These are phyloP conservation scores for Microchirus variegatus DNA, from an alignment of 2,797 vertebrate genomes.

Conservation along the genomic window DNA sequence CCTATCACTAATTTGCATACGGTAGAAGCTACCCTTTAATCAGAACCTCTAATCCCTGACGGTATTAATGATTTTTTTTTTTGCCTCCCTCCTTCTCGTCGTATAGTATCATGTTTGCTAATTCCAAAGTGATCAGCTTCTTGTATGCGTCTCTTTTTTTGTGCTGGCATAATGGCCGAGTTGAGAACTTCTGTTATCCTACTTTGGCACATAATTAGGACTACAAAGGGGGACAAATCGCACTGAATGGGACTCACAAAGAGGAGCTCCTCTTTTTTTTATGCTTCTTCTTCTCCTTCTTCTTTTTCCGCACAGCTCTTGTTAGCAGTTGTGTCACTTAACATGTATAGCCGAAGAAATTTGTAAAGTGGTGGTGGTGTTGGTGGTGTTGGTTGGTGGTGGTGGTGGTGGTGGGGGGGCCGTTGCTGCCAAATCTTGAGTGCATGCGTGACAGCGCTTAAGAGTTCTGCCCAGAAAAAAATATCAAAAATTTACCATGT, in stretches of 20 bases:
- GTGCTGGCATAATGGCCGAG: slow-evolving; percentile 99
- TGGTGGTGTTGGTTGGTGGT: slow-evolving; percentile 10
- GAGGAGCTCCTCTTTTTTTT: slow-evolving; percentile 88
- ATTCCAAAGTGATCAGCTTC: slow-evolving; percentile 99
- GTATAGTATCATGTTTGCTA: slow-evolving; percentile 99
- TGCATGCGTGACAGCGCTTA: slow-evolving; percentile 53
- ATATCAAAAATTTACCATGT: slow-evolving; percentile 85
- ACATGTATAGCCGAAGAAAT: slow-evolving; percentile 64
- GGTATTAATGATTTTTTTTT: slow-evolving; percentile 98
- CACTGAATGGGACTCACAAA: slow-evolving; percentile 98
- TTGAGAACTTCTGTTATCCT: slow-evolving; percentile 99
- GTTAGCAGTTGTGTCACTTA: slow-evolving; percentile 84
- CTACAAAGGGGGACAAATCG: slow-evolving; percentile 99
- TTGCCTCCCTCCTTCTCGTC: slow-evolving; percentile 84
- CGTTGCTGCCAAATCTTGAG: slow-evolving; percentile 75
- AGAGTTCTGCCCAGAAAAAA: slow-evolving; percentile 76
- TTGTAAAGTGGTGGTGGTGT: too few relatives aligned
- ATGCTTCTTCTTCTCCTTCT: slow-evolving; percentile 82
- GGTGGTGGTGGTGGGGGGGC: slow-evolving; percentile 27
- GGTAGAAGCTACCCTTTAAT: slow-evolving; percentile 99
- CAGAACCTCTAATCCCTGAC: slow-evolving; percentile 99
- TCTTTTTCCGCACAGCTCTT: slow-evolving; percentile 83
- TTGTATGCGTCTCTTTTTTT: slow-evolving; percentile 99
- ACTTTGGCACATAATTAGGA: slow-evolving; percentile 99
- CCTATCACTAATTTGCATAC: slow-evolving; percentile 99